Base-by-base conservation (phyloP, 2,888 invertebrate species). In the Brenthis hecate region DNA sequence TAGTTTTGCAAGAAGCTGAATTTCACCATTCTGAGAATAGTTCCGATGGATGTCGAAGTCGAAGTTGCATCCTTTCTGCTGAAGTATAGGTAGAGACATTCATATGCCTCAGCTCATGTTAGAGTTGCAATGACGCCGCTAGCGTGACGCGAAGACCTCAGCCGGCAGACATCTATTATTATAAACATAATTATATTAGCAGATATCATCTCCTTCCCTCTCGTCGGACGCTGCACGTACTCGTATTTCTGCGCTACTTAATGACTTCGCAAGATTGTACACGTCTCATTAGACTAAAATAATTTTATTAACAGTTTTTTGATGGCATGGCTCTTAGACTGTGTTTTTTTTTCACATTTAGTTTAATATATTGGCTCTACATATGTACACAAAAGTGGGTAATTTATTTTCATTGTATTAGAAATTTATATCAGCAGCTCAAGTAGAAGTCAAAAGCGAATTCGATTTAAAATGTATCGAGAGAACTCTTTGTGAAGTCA, bases 371-470 rank as follows among this genome's bases (percentile, higher is more conserved):
- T 47, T 57, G 43, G 47, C 57, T 57, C 43, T 13, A 19, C 19
- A 19, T 19, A 19, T 19, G 13, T 57, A 23, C 23, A 58, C 13
- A 3, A 48, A 8, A 47, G 23, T 6, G 32, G 1, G 3, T 58
- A 23, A 58, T 58, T 23, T 58, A 14, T 48, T 48, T 58, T 8
- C 3, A 58, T 58, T 48, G 3, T 23, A 48, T 58, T 57, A 47
- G 23, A 57, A 19, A 47, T 47, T 16, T 47, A 14, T 2, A 47
- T n/a, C 19, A 13, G 13, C 19, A 3, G 48, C 28, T 48, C 6
- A 2, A 28, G 11, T 47, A 13, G 11, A 14, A 48, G 2, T 19
- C 4, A 23, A 47, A 19, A 19, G 58, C 8, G 23, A 13, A 19
- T 57, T 48, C 3, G 14, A 60, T 50, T 36, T 36, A n/a, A 28